A percentile compares a stretch with the other conserved stretches of the same genome.
phyloP scores from a whole-genome alignment of 2,113 vertebrate species.

The Aptenodytes forsteri region DNA sequence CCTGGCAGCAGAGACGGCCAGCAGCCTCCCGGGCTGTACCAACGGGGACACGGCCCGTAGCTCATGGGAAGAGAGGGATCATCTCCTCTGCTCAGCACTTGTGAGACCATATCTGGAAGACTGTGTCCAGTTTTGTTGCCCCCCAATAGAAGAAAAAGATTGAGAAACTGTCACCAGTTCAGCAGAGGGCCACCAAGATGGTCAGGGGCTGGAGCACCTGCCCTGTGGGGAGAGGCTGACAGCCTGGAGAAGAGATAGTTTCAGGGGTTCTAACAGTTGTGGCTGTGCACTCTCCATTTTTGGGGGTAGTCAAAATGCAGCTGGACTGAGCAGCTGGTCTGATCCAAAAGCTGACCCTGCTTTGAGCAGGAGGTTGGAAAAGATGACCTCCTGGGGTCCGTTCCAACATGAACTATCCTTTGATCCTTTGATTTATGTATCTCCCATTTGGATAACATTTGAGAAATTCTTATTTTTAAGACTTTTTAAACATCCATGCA shows the following conservation, averaged over 20 bases:
- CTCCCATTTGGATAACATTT: background rate
- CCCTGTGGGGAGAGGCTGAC: background rate
- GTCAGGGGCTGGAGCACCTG: background rate
- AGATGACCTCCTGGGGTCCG: background rate
- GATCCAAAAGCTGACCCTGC: background rate
- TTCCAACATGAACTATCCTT: background rate
- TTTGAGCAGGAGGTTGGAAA: background rate
- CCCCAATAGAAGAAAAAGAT: background rate
- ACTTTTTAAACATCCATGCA: background rate
- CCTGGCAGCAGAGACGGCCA: background rate
- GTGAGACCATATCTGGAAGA: no score
- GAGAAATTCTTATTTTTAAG: background rate
- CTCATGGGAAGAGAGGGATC: fast-evolving
- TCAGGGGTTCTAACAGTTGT: background rate
- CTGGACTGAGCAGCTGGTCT: background rate
- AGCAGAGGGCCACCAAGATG: fast-evolving
- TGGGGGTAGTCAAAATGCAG: background rate
- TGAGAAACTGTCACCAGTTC: background rate
- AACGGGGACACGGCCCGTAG: fast-evolving
- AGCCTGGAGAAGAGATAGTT: background rate
- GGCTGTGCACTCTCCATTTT: background rate
- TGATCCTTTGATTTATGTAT: background rate
- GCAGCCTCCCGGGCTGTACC: fast-evolving
- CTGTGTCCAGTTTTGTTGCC: background rate
- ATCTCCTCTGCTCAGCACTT: background rate